A percentile compares a stretch with the other conserved stretches of the same genome.
These are phyloP conservation scores for Anolis carolinensis DNA, from an alignment of 2,113 vertebrate genomes.

Conservation along the genomic window DNA sequence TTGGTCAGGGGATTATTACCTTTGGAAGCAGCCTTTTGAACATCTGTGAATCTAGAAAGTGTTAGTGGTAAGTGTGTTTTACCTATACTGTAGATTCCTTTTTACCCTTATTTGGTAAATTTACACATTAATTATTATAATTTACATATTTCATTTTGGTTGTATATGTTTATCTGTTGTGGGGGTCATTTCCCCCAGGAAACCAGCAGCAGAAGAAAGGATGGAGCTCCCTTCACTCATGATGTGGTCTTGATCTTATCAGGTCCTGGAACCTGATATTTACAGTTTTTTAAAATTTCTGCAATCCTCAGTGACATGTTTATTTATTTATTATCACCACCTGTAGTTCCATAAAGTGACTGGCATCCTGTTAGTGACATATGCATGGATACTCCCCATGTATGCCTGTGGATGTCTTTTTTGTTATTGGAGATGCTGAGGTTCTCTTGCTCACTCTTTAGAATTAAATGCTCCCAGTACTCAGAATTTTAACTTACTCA, in stretches of 20 bases:
- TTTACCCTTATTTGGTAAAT: neutral
- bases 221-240: neutral
- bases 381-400: no score
- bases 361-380: no score
- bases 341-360: neutral
- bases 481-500: neutral
- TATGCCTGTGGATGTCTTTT: no score
- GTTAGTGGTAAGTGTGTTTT: neutral
- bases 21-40: neutral
- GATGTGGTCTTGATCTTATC: neutral
- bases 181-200: neutral
- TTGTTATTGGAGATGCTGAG: no score
- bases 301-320: neutral
- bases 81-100: neutral
- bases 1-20: neutral
- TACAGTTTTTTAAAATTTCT: neutral
- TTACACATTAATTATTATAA: neutral
- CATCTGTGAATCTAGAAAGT: neutral
- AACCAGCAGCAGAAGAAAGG: neutral
- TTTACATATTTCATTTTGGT: neutral
- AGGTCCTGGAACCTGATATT: neutral
- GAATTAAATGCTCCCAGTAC: rapidly evolving
- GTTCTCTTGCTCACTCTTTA: no score
- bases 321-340: no score
- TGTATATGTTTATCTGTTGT: neutral